These are phyloP conservation scores for Himalopsyche japonica DNA, from an alignment of 2,888 invertebrate species.

Conservation along the genomic window DNA sequence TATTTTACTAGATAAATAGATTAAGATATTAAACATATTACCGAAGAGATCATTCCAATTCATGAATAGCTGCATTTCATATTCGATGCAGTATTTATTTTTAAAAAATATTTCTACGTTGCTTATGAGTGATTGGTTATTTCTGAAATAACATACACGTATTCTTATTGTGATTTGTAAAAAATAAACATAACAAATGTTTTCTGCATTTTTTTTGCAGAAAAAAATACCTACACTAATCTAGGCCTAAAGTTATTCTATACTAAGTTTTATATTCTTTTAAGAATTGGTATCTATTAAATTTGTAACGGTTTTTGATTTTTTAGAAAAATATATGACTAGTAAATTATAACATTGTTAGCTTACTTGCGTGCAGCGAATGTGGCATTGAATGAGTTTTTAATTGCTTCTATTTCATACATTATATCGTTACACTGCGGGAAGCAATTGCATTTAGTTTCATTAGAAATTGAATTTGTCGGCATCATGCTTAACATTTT, in stretches of 20 bases:
- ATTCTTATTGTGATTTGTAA: neutral
- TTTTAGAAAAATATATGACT: too few relatives aligned
- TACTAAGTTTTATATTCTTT: too few relatives aligned
- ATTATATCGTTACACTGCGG: conserved; percentile 15
- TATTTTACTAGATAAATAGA: neutral
- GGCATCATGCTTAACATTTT: neutral
- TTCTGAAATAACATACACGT: neutral
- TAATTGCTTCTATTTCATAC: conserved; percentile 1
- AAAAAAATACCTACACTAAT: too few relatives aligned
- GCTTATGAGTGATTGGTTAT: neutral
- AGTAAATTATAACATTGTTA: neutral
- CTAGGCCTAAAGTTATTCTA: too few relatives aligned
- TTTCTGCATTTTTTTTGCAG: too few relatives aligned
- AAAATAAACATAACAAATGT: too few relatives aligned
- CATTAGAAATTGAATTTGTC: neutral
- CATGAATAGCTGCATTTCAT: conserved; percentile 37
- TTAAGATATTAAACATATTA: neutral
- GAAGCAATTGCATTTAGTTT: neutral
- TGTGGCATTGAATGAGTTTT: neutral
- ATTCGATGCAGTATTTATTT: conserved; percentile 36
- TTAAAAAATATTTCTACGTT: conserved; percentile 27
- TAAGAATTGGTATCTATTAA: too few relatives aligned
- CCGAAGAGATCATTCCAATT: conserved; percentile 40
- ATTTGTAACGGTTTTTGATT: too few relatives aligned
- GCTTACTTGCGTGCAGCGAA: neutral